Evolutionary conservation across 2,113 vertebrate genomes (phyloP).

Genomic region (Tupaia tana): DNA sequence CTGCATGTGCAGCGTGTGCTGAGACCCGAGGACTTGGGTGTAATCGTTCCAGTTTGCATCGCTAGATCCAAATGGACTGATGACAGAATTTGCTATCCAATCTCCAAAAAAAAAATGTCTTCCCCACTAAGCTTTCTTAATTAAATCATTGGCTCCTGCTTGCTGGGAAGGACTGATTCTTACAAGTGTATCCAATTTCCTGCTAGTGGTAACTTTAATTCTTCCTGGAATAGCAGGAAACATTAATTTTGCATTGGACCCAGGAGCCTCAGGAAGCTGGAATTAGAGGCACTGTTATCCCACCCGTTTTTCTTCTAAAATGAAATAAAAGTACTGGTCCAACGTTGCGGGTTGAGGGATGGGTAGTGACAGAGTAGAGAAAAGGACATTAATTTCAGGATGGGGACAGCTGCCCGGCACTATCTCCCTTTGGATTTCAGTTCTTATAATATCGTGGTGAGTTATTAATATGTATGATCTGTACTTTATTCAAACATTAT

Average conservation of each 20-base stretch:
- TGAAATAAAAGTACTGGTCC: slow-evolving; percentile 74
- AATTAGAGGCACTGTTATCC: slow-evolving; percentile 61
- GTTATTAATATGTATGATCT: slow-evolving; percentile 83
- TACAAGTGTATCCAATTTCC: slow-evolving; percentile 80
- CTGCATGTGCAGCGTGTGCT: neutral
- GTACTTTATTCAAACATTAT: slow-evolving; percentile 81
- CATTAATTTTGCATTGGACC: slow-evolving; percentile 79
- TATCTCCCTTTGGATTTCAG: slow-evolving; percentile 78
- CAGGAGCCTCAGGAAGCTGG: slow-evolving; percentile 75
- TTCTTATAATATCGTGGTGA: slow-evolving; percentile 62
- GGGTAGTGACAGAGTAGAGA: slow-evolving; percentile 49
- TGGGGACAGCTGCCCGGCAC: slow-evolving; percentile 70
- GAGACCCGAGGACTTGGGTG: neutral
- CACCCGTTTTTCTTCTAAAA: slow-evolving; percentile 58
- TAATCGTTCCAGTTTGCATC: slow-evolving; percentile 33
- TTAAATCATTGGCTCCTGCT: slow-evolving; percentile 71
- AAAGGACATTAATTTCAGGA: slow-evolving; percentile 67
- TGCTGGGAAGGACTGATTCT: slow-evolving; percentile 78
- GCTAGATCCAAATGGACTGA: slow-evolving; percentile 53
- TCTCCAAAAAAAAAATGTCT: slow-evolving; percentile 55
- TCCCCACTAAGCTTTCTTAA: slow-evolving; percentile 58
- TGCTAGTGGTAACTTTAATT: slow-evolving; percentile 76
- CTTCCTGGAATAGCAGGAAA: slow-evolving; percentile 84
- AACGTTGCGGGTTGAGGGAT: slow-evolving; percentile 23
- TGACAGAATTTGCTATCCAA: neutral